A percentile compares a stretch with the other conserved stretches of the same genome.
Conservation (phyloP, 2,113 vertebrate genomes). For the Anas platyrhynchos region DNA sequence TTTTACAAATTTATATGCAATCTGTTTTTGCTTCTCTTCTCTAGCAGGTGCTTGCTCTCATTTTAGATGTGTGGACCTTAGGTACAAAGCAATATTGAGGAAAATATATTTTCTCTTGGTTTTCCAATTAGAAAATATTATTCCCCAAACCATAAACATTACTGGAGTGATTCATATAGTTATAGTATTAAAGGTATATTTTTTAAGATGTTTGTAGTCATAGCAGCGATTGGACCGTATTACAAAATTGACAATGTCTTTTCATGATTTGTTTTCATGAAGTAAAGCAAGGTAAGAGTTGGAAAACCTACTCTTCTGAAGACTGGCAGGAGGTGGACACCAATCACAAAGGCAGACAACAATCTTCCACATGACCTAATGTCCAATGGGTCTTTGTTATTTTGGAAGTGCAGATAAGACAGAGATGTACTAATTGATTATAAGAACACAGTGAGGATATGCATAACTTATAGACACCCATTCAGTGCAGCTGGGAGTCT, state of each 20-base stretch:
- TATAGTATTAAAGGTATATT: background rate
- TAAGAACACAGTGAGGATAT: conserved; percentile 24
- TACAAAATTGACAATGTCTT: background rate
- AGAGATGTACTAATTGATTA: background rate
- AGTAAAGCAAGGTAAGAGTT: background rate
- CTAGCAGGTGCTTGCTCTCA: background rate
- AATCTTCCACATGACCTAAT: background rate
- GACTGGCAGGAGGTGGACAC: background rate
- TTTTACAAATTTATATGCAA: background rate
- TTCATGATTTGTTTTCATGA: background rate
- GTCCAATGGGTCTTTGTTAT: background rate
- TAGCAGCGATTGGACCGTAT: background rate
- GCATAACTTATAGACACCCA: background rate
- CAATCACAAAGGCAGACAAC: background rate
- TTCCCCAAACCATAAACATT: background rate
- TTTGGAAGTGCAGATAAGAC: background rate
- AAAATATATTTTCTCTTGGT: background rate
- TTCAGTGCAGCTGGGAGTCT: conserved; percentile 50
- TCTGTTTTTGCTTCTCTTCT: background rate
- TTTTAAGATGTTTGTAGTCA: background rate
- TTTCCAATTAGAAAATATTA: background rate
- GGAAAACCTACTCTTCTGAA: background rate
- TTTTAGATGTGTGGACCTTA: background rate
- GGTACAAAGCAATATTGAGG: background rate
- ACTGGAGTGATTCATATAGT: background rate